These are phyloP conservation scores for Trichonephila clavata DNA, from an alignment of 1,140 invertebrate species.

Conservation along the genomic window DNA sequence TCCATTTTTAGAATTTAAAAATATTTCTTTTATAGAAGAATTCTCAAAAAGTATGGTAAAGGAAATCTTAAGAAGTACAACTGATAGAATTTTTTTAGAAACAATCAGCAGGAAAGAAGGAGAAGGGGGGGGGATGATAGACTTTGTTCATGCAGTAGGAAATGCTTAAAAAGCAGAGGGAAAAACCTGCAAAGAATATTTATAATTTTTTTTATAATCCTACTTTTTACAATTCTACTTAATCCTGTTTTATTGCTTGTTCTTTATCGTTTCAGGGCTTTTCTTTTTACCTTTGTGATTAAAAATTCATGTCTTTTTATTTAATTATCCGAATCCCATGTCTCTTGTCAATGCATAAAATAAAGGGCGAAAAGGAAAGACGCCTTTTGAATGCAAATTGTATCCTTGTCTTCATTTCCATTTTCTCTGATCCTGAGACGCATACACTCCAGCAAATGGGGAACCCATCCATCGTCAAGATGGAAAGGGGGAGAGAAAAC, in stretches of 20 bases:
- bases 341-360: not conserved
- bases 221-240: not conserved
- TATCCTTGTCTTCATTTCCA: not conserved
- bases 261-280: not conserved
- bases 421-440: not conserved
- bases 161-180: too few relatives aligned
- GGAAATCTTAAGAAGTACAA: too few relatives aligned
- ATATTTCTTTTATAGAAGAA: too few relatives aligned
- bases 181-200: too few relatives aligned
- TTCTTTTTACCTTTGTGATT: not conserved
- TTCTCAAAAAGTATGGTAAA: too few relatives aligned
- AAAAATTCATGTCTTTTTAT: conserved; percentile 4
- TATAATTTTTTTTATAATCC: not conserved
- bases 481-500: not conserved
- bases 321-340: not conserved
- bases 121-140: too few relatives aligned
- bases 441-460: not conserved
- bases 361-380: not conserved
- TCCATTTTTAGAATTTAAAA: too few relatives aligned
- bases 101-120: too few relatives aligned
- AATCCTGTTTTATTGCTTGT: not conserved
- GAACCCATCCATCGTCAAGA: not conserved
- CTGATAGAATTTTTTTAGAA: too few relatives aligned
- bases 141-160: too few relatives aligned
- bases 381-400: conserved; percentile 40